Base-by-base conservation (phyloP, 2,797 vertebrate genomes). In the Myotis planiceps region DNA sequence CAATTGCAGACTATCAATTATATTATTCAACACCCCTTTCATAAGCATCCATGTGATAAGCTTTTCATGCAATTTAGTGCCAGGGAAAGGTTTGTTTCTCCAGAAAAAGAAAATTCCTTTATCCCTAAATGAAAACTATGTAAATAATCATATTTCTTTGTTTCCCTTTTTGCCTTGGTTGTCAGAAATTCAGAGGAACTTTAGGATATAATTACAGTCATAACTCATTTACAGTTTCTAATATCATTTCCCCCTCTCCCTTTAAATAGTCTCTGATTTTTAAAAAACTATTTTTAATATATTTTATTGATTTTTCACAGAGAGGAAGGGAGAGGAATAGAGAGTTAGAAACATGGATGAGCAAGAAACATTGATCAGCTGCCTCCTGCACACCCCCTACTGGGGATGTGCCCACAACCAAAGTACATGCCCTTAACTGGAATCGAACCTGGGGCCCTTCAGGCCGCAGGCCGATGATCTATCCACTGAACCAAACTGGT, bases 221-320 rank as follows among this genome's bases (percentile, higher is more conserved):
- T 68, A 81, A 47, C 63, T 90, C 47, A 47, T 32, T 68, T 79
- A 60, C 29, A 63, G 88, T 76, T 92, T 66, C 81, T 91, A 69
- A 72, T 66, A 23, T 74, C 86, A 82, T 96, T 89, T 84, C 51
- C 15, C 34, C 4, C 12, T 82, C 13, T 89, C 49, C 21, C 13
- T 96, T 95, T 86, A 78, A 93, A 74, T 68, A 89, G 37, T 87
- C 85, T 84, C 87, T 63, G 47, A 68, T 79, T 53, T 71, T 68
- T 92, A 95, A 42, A 42, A 42, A 42, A 42, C 10, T 42, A 42
- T 42, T 42, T 42, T 42, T 42, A 42, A 42, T 42, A 42, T 42
- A 10, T 42, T 42, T 42, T 42, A 10, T 42, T 42, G 42, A 42
- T 42, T 42, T 42, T 42, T 42, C 9, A 42, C 42, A 42, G 42